phyloP scores from a whole-genome alignment of 2,113 vertebrate genomes.

The Gobiocypris rarus region DNA sequence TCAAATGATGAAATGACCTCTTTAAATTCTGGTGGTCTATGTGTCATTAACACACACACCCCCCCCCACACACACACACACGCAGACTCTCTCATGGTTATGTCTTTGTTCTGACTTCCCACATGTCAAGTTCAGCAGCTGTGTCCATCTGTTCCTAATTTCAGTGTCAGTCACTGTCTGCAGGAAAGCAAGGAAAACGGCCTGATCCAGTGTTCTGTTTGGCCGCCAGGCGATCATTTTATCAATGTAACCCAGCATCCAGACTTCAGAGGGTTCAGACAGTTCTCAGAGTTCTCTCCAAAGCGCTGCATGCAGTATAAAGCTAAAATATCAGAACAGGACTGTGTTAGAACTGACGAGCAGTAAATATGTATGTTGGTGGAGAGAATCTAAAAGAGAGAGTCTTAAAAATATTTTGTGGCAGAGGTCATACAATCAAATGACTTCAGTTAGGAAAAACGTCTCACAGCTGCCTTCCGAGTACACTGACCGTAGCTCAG shows the following conservation, averaged over 20 bases:
- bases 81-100: neutral
- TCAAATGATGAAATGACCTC: neutral
- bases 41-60: neutral
- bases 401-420: conserved; percentile 34
- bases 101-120: conserved; percentile 30
- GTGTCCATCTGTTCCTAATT: conserved; percentile 33
- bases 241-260: conserved; percentile 11
- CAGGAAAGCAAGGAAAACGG: conserved; percentile 19
- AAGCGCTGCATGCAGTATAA: neutral
- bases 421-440: conserved; percentile 29
- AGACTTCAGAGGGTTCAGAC: neutral
- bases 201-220: conserved; percentile 29
- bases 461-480: conserved; percentile 25
- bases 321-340: conserved; percentile 1
- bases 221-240: conserved; percentile 11
- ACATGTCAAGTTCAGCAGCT: conserved; percentile 19
- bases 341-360: conserved; percentile 11
- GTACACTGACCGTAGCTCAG: neutral
- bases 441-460: conserved; percentile 41
- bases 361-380: conserved; percentile 2
- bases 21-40: neutral
- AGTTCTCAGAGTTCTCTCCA: conserved; percentile 18
- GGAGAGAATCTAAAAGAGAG: neutral
- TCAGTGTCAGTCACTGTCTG: conserved; percentile 38
- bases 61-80: neutral